Base-by-base conservation (phyloP, 2,888 invertebrate genomes). In the Oligia latruncula region DNA sequence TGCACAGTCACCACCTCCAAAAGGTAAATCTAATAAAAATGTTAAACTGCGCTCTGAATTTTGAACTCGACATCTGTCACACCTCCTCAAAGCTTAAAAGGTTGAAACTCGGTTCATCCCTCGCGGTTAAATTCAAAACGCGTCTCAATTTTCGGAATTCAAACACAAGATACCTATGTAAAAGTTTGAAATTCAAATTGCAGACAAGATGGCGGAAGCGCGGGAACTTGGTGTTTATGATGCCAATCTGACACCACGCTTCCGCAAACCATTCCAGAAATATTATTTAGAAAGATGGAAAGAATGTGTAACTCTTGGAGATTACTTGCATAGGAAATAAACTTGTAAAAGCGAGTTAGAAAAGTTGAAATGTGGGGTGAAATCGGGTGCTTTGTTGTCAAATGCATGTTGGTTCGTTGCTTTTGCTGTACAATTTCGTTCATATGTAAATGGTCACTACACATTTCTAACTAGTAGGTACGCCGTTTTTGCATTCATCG, bases 161-260 rank as follows among this genome's bases (percentile, higher is more conserved):
- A 64, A 82, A 82, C 55, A 65, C 15, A 77, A 77, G 77, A 72
- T 72, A 29, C 29, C 1, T 29, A 66, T 64, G 40, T 70, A 71
- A 29, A 71, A 64, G 60, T 74, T 73, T n/a, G 35, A 60, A 72
- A 60, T 80, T 72, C 58, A 75, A 83, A 79, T 66, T 23, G 62
- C 67, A 35, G 35, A 64, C 62, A 79, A 78, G 70, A 77, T 74
- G 82, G 64, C 72, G 72, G 76, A 74, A 71, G 11, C 23, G 23
- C 71, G 81, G 80, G 71, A 71, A 81, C 58, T 71, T 49, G 35
- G 64, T 82, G 29, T 84, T 79, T 81, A 82, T 66, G 74, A 78
- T 74, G 60, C 29, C 78, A 83, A 83, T 82, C 73, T 70, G 82
- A 80, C 77, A 80, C 60, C 71, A 35, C 13, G 58, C 58, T 82